Evolutionary conservation across 2,113 vertebrate genomes (phyloP).

Genomic region (Pampusana beccarii): DNA sequence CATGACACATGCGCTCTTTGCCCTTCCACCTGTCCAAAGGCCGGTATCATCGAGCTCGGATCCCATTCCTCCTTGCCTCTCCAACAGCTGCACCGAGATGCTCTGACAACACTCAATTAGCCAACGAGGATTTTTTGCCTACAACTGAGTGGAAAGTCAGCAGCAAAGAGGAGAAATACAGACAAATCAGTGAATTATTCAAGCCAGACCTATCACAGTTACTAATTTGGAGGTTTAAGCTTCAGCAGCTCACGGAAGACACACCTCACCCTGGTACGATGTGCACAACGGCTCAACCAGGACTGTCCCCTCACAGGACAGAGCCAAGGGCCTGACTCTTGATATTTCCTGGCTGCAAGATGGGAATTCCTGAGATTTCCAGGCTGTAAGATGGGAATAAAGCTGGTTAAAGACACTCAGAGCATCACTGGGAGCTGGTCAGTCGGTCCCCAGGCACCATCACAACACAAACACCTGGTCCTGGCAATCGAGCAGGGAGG

Average conservation of each 20-base stretch:
- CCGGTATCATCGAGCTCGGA: not conserved
- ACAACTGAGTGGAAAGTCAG: not conserved
- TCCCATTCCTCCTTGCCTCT: not conserved
- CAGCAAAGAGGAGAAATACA: not conserved
- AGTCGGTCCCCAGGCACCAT: not conserved
- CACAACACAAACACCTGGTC: not conserved
- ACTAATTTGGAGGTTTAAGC: not conserved
- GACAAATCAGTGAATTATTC: conserved; percentile 15
- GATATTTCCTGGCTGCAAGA: too few species aligned
- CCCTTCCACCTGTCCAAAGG: not conserved
- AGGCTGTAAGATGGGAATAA: not conserved
- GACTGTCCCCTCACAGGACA: not conserved
- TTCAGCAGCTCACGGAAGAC: not conserved
- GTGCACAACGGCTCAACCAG: not conserved
- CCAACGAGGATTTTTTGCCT: not conserved
- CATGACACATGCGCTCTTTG: not conserved
- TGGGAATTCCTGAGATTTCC: too few species aligned
- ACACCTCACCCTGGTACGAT: not conserved
- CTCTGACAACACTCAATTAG: not conserved
- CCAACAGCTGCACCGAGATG: not conserved
- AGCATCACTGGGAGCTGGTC: not conserved
- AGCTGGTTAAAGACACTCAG: not conserved
- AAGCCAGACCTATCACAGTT: not conserved
- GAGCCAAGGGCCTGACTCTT: not conserved
- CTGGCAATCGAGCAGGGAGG: not conserved